Evolutionary conservation across 1,140 invertebrate species (phyloP).

Genomic region (Papilio helenus): DNA sequence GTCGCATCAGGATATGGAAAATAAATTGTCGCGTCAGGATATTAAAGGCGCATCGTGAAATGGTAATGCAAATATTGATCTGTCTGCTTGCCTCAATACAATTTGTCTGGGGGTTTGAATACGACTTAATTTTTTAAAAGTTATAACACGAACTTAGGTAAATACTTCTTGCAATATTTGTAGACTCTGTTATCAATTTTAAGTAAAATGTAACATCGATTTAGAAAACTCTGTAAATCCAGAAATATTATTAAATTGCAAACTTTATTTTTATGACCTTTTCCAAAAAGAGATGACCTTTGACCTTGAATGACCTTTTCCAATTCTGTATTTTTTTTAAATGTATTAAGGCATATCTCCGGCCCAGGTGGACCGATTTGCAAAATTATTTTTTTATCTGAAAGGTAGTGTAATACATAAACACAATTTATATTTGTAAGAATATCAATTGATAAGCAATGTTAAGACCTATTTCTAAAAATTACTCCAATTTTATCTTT

Average conservation of each 20-base stretch:
- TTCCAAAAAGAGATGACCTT: too few relatives aligned
- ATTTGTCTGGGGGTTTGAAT: background rate
- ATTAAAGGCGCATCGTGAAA: constrained; percentile 24
- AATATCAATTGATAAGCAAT: background rate
- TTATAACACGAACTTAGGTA: background rate
- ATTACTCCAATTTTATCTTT: background rate
- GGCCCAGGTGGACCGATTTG: too few relatives aligned
- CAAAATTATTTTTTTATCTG: too few relatives aligned
- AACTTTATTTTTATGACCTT: too few relatives aligned
- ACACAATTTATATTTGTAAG: background rate
- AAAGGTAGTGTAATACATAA: too few relatives aligned
- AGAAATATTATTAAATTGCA: too few relatives aligned
- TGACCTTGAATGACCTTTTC: too few relatives aligned
- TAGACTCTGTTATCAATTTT: too few relatives aligned
- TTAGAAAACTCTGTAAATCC: background rate
- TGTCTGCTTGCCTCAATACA: constrained; percentile 14
- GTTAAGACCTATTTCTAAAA: background rate
- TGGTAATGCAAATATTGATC: constrained; percentile 22
- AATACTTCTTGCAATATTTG: background rate
- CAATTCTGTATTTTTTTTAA: too few relatives aligned
- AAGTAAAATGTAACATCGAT: background rate
- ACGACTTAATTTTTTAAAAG: background rate
- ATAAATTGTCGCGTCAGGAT: constrained; percentile 27
- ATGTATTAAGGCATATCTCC: too few relatives aligned
- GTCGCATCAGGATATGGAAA: constrained; percentile 9